Evolutionary conservation across 1,140 invertebrate genomes (phyloP), one percentile per base, ranked within the genome.

Genomic region (Tetramorium alpestre): DNA sequence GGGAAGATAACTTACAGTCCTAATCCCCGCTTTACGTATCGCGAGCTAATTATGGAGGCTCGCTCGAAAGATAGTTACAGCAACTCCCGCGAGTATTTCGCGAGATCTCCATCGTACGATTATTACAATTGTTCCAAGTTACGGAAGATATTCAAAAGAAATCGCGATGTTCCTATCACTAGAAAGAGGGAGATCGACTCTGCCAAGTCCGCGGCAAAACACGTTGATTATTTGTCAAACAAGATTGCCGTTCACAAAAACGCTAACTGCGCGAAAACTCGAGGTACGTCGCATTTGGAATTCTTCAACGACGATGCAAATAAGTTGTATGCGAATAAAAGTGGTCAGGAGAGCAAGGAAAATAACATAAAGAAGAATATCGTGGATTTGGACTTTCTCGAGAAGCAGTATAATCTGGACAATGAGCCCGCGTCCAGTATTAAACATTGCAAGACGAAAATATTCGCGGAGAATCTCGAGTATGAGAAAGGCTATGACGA

Each of bases 1-100:
- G 95, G 95, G 28, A 95, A 95, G 87, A 95, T 95, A 77, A 95
- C 92, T 8, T 95, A 95, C 76, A 95, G 95, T 84, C 95, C 94
- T 22, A 95, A 95, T 89, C 91, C 94, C 10, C 94, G 91, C 77
- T 95, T 93, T 47, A 94, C 94, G 0, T 94, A 95, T 56, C 90
- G 93, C 13, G 91, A 92, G 18, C 80, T 95, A 6, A 87, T 95
- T 16, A 91, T 92, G 75, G 94, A 95, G 64, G 90, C 91, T 5
- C 90, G 89, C 22, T 88, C 89, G n/a, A 91, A 91, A 3, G 92
- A 93, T 28, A 60, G 65, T 33, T 73, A 51, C 8, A 38, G 51
- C 60, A 73, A 86, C 41, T 60, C 47, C 16, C 72, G 65, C 64
- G 60, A 90, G 11, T 65, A 89, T 5, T 78, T 65, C 2, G 8